Conservation (phyloP, 2,797 vertebrate species). For the Coregonus suidteri region DNA sequence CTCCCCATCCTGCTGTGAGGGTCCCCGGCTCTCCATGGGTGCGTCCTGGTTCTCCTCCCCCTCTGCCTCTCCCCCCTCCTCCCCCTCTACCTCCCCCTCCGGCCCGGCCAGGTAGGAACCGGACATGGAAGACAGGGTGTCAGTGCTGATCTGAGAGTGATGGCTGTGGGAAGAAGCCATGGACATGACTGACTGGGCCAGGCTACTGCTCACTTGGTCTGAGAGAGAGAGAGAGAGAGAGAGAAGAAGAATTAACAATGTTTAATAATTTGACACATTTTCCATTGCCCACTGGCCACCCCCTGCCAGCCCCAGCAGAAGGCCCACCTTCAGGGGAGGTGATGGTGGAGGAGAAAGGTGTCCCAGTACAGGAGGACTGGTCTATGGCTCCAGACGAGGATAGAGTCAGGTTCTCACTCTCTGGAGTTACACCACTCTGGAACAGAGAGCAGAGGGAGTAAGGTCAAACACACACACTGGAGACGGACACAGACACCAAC, state of each 20-base stretch:
- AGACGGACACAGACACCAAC: constrained; percentile 11
- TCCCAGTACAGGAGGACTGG: constrained; percentile 92
- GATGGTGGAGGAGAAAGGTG: constrained; percentile 95
- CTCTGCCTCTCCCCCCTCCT: constrained; percentile 65
- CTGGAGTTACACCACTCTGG: constrained; percentile 87
- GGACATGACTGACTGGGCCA: constrained; percentile 99
- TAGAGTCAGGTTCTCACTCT: constrained; percentile 94
- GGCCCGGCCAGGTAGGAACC: constrained; percentile 91
- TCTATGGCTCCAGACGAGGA: constrained; percentile 94
- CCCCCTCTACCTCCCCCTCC: constrained; percentile 58
- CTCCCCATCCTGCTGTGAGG: constrained; percentile 84
- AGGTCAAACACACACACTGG: constrained; percentile 16
- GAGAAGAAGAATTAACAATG: constrained; percentile 10
- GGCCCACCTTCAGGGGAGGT: constrained; percentile 93
- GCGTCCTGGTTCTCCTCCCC: constrained; percentile 81
- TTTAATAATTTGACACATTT: neutral
- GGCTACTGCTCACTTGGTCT: constrained; percentile 94
- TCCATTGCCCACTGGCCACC: too few species aligned
- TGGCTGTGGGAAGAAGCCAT: constrained; percentile 97
- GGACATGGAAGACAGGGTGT: constrained; percentile 97
- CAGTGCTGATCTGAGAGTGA: constrained; percentile 96
- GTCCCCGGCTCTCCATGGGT: constrained; percentile 77
- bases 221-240: constrained; percentile 62
- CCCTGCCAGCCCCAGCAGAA: constrained; percentile 1
- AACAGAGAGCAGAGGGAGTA: neutral